Evolutionary conservation across 2,113 vertebrate genomes (phyloP), one percentile per base, ranked within the genome.

Genomic region (Myrmecophaga tridactyla): DNA sequence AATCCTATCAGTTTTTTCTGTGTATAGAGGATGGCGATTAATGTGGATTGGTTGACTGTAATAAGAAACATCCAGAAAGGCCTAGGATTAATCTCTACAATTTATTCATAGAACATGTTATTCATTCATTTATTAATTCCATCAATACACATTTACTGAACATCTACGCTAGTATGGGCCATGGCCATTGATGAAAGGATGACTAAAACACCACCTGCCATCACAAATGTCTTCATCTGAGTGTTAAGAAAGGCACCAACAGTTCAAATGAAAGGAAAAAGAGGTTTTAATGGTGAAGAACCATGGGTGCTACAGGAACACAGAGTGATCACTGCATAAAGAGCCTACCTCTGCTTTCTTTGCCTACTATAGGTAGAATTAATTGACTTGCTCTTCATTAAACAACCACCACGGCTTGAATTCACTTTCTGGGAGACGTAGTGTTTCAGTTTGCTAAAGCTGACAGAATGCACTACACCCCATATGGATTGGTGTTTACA

Each of bases 341-440:
- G 60, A n/a, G 80, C 18, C 34, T 48, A 43, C 29, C 29, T 12
- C 18, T 62, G 70, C 53, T 83, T 85, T 86, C 67, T 43, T 53
- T 53, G 41, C 48, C 56, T 41, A 12, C 73, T 63, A 53, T 25
- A 87, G 46, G 15, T 60, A 20, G 20, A 60, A 21, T 65, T n/a
- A 70, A 9, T n/a, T 76, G 23, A 69, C 34, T 18, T 89, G 23
- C 31, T 58, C 29, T 34, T 58, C 65, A 39, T 23, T 34, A 89
- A 89, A 53, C 51, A 81, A 6, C 12, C 65, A 43, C 39, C 39
- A 78, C 41, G 39, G 27, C 20, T 63, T 69, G 12, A 41, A 53
- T 87, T 94, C 9, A 69, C 76, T 94, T 97, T 80, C 29, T 80
- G 67, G 23, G 48, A 69, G 25, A 70, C 25, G 76, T 67, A n/a